Percentiles rank a stretch among this genome's conserved stretches.
Evolutionary conservation across 2,113 vertebrate species (phyloP).

Genomic region (Clarias batrachus): DNA sequence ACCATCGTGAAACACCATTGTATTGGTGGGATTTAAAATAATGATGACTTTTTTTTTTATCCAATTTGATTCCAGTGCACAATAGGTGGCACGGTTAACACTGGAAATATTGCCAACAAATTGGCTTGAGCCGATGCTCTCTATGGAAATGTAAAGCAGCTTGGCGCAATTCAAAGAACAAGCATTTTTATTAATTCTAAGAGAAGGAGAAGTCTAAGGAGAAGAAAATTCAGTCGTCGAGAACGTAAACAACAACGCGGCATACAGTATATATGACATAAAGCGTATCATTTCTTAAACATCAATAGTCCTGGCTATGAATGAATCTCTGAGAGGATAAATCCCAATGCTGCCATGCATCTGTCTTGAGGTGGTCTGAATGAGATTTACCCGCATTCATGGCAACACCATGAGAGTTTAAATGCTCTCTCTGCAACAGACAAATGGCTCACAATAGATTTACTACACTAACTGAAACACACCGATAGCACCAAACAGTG

Average conservation of each 20-base stretch:
- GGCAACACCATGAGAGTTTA: not conserved
- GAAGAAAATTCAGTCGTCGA: constrained; percentile 31
- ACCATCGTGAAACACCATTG: not conserved
- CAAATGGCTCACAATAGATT: constrained; percentile 26
- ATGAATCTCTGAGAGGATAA: not conserved
- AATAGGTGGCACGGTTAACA: constrained; percentile 34
- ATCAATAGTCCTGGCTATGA: not conserved
- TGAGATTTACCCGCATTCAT: constrained; percentile 17
- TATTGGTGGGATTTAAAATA: constrained; percentile 15
- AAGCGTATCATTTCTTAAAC: constrained; percentile 1
- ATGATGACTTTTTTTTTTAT: constrained; percentile 29
- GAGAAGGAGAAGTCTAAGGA: constrained; percentile 24
- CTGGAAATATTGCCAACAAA: not conserved
- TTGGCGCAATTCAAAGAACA: constrained; percentile 21
- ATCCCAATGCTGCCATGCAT: not conserved
- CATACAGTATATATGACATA: not conserved
- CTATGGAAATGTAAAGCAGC: constrained; percentile 33
- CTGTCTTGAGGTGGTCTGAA: constrained; percentile 19
- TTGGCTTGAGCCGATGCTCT: constrained; percentile 6
- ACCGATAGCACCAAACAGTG: constrained; percentile 46
- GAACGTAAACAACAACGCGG: constrained; percentile 5
- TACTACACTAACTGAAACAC: constrained; percentile 35
- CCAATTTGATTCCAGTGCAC: constrained; percentile 32
- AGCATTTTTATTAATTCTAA: constrained; percentile 48
- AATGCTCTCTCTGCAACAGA: not conserved